Evolutionary conservation across 1,140 invertebrate species (phyloP).

Genomic region (Paracyclopina nana): DNA sequence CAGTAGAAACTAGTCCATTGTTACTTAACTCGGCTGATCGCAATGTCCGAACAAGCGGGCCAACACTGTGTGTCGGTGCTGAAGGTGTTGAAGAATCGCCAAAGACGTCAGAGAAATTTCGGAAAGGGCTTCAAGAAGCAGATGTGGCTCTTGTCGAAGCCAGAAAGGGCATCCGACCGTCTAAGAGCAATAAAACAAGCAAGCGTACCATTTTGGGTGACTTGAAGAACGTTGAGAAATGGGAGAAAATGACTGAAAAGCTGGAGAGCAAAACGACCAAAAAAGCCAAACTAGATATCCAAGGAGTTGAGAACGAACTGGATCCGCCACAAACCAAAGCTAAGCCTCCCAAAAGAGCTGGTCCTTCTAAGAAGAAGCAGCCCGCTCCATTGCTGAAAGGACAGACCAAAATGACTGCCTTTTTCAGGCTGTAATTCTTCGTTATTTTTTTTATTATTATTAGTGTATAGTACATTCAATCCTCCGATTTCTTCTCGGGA

Average conservation of each 20-base stretch:
- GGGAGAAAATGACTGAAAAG: not conserved
- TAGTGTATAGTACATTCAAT: constrained; percentile 34
- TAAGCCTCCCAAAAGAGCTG: not conserved
- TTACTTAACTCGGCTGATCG: not conserved
- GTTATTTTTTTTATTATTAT: not conserved
- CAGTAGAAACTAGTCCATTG: not conserved
- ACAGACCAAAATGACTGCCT: not conserved
- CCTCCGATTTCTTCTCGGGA: constrained; percentile 76
- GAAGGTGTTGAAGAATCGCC: not conserved
- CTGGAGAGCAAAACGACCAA: not conserved
- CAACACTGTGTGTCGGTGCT: too few relatives aligned
- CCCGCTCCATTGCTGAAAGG: not conserved
- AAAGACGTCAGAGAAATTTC: not conserved
- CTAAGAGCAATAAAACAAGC: not conserved
- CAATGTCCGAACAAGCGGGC: not conserved
- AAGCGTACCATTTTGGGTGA: not conserved
- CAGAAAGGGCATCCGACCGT: not conserved
- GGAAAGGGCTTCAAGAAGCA: not conserved
- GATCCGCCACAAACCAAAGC: not conserved
- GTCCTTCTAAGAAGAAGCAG: not conserved
- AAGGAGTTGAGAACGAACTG: not conserved
- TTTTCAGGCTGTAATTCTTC: not conserved
- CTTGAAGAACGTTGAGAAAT: not conserved
- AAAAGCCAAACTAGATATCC: not conserved
- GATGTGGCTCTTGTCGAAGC: not conserved